A percentile compares a stretch with the other conserved stretches of the same genome.
These are phyloP conservation scores for Apodemia hepburni DNA, from an alignment of 2,888 invertebrate species.

Conservation along the genomic window DNA sequence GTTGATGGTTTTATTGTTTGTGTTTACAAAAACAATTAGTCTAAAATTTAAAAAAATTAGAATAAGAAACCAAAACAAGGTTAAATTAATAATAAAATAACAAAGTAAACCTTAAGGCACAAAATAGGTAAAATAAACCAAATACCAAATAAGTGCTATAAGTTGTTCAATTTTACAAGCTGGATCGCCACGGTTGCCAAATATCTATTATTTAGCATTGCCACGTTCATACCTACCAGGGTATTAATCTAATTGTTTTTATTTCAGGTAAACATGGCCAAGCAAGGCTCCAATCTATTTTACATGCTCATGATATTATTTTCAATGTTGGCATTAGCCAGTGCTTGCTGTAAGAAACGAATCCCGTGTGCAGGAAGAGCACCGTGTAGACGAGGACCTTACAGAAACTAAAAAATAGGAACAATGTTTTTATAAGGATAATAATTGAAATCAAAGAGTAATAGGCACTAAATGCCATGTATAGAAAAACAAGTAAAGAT, in stretches of 20 bases:
- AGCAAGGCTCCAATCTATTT: constrained; percentile 39
- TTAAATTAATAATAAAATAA: no score
- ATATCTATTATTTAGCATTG: no score
- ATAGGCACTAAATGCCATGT: neutral
- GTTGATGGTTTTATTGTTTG: no score
- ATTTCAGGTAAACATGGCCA: constrained; percentile 46
- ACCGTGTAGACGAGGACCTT: constrained; percentile 58
- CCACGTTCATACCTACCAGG: neutral
- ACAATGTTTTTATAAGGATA: neutral
- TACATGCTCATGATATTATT: constrained; percentile 45
- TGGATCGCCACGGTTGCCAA: no score
- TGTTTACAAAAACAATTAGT: no score
- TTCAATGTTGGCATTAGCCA: constrained; percentile 41
- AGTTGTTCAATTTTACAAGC: no score
- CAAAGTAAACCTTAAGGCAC: no score
- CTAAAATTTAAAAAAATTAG: no score
- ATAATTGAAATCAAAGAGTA: neutral
- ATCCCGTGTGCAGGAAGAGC: constrained; percentile 50
- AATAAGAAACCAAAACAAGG: no score
- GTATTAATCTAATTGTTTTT: neutral
- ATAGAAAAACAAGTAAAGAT: neutral
- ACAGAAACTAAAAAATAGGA: constrained; percentile 36
- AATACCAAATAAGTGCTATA: no score
- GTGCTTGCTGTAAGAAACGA: constrained; percentile 41
- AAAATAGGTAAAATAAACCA: no score